These are phyloP conservation scores for Beris chalybata DNA, from an alignment of 2,888 invertebrate genomes.

Conservation along the genomic window DNA sequence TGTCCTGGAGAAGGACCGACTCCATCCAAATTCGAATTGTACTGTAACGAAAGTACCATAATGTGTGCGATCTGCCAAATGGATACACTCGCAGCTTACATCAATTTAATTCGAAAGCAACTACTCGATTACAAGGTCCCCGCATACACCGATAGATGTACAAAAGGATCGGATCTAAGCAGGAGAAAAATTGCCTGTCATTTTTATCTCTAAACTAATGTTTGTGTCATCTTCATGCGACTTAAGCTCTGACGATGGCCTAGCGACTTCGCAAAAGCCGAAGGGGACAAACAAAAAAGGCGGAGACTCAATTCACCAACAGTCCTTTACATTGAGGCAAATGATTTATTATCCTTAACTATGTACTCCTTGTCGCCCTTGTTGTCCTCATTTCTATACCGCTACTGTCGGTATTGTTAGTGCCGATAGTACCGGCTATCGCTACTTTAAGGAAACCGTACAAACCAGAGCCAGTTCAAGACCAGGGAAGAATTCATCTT, in stretches of 20 bases:
- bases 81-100: too few species aligned
- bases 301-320: slow-evolving; percentile 40
- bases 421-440: background rate
- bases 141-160: too few species aligned
- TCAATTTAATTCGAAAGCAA: too few species aligned
- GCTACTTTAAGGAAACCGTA: slow-evolving; percentile 14
- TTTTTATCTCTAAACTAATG: slow-evolving; percentile 40
- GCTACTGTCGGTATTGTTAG: slow-evolving; percentile 14
- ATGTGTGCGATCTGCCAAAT: too few species aligned
- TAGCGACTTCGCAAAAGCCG: slow-evolving; percentile 24
- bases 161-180: background rate
- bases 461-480: background rate
- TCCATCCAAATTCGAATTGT: too few species aligned
- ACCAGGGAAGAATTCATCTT: slow-evolving; percentile 13
- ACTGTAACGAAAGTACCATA: too few species aligned
- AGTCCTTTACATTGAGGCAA: slow-evolving; percentile 37
- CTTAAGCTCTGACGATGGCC: slow-evolving; percentile 28
- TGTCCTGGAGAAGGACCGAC: too few species aligned
- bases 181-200: slow-evolving; percentile 39
- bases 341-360: slow-evolving; percentile 41
- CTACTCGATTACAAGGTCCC: too few species aligned
- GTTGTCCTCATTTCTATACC: slow-evolving; percentile 34
- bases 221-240: slow-evolving; percentile 40
- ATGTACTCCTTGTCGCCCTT: slow-evolving; percentile 38
- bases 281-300: slow-evolving; percentile 35